Evolutionary conservation across 2,888 invertebrate genomes (phyloP), one percentile per base, ranked within the genome.

Genomic region (Hypomecis atomaria): DNA sequence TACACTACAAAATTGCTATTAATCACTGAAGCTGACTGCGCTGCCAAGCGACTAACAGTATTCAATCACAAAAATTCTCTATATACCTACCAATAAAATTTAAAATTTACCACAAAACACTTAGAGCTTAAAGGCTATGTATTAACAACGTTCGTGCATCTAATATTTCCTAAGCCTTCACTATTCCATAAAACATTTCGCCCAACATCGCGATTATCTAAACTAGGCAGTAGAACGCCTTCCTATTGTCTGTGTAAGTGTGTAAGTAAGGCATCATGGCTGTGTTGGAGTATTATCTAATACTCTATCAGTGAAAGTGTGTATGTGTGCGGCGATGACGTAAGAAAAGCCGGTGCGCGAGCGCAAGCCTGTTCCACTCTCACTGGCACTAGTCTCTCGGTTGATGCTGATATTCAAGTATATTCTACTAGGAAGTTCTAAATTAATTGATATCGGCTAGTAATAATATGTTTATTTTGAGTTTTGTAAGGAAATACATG

Each of bases 241-340:
- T 87, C 86, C 86, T 86, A 87, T 87, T 86, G 88, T 65, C 65
- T 86, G 77, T 88, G 84, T 87, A 87, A 88, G 86, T 88, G 87
- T 89, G 89, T 88, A 90, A 90, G 91, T 91, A 89, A 90, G 90
- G 83, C 90, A 89, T 84, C 85, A 79, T 86, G 83, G 79, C 81
- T 75, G 88, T 86, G 79, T 84, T 81, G 79, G 81, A 80, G 78
- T 86, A 87, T 92, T 91, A 92, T 90, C 90, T 91, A 92, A 92
- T 86, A 90, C 89, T 89, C 89, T 89, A 90, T 90, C 90, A 90
- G 86, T 87, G 87, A 83, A 86, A 89, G 90, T 91, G 90, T 88
- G 85, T 87, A 88, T 91, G 90, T 90, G 90, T 83, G 88, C 75
- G 83, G 73, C 78, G 76, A 67, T 91, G 91, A 90, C 89, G 91